phyloP scores from a whole-genome alignment of 1,140 invertebrate species.

The Aphaenogaster ashmeadi region DNA sequence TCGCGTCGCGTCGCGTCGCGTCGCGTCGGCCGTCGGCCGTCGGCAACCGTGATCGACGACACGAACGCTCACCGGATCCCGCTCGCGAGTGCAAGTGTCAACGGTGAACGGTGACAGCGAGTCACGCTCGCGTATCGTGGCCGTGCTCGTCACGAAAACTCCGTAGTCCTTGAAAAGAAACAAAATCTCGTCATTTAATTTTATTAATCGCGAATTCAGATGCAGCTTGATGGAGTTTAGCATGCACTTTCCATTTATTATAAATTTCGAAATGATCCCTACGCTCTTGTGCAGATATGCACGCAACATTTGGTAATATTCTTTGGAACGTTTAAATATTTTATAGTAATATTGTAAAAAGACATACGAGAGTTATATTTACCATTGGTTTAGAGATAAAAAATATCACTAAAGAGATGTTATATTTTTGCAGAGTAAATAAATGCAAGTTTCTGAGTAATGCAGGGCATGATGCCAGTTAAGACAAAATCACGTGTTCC shows the following conservation, averaged over 20 bases:
- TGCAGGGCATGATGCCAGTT: constrained; percentile 86
- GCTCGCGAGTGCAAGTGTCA: not conserved
- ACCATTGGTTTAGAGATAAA: not conserved
- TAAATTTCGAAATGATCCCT: not conserved
- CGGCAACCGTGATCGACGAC: not conserved
- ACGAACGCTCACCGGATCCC: not conserved
- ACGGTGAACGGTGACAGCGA: not conserved
- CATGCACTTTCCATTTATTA: not conserved
- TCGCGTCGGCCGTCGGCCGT: not conserved
- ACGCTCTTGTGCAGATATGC: not conserved
- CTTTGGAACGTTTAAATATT: not conserved
- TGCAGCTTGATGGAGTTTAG: not conserved
- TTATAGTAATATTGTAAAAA: not conserved
- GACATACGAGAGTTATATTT: not conserved
- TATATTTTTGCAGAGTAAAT: constrained; percentile 76
- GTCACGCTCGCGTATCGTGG: not conserved
- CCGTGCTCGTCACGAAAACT: not conserved
- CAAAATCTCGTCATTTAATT: not conserved
- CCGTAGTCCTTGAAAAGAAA: not conserved
- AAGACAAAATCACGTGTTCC: constrained; percentile 85
- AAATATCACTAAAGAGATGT: constrained; percentile 4
- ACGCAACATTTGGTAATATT: not conserved
- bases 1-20: not conserved
- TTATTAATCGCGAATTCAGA: not conserved
- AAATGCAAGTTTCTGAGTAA: constrained; percentile 77